A percentile compares a stretch with the other conserved stretches of the same genome.
phyloP scores from a whole-genome alignment of 2,113 vertebrate species.

The Xenotilapia caudafasciata region DNA sequence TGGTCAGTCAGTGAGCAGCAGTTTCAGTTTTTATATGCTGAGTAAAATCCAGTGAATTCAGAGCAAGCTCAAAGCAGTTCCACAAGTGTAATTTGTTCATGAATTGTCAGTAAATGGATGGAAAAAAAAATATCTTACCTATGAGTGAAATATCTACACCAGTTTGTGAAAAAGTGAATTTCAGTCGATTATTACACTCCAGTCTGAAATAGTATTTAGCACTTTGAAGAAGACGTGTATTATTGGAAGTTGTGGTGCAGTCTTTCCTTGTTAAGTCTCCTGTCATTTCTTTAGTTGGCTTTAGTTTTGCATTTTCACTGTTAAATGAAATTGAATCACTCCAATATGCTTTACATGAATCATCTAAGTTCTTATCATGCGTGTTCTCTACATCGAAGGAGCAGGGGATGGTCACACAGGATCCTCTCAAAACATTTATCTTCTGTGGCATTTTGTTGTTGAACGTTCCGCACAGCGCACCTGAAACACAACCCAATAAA shows the following conservation, averaged over 20 bases:
- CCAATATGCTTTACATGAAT: rapidly evolving
- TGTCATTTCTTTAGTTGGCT: background rate
- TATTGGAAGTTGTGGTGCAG: background rate
- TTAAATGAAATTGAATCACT: rapidly evolving
- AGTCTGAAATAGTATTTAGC: rapidly evolving
- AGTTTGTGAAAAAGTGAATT: rapidly evolving
- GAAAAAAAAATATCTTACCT: background rate
- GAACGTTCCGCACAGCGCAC: rapidly evolving
- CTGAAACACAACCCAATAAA: background rate
- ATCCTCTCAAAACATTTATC: rapidly evolving
- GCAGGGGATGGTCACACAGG: background rate
- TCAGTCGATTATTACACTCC: rapidly evolving
- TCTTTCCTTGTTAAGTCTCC: background rate
- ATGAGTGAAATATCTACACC: rapidly evolving
- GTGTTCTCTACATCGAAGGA: rapidly evolving
- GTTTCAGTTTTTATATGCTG: background rate
- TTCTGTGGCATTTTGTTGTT: rapidly evolving
- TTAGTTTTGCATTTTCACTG: rapidly evolving
- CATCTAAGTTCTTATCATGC: too few species aligned
- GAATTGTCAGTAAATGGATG: rapidly evolving
- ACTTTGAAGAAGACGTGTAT: rapidly evolving
- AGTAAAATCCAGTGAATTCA: background rate
- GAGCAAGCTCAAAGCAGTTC: background rate
- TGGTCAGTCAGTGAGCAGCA: too few species aligned
- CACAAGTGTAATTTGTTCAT: background rate